phyloP scores from a whole-genome alignment of 1,140 invertebrate genomes.

The Ceratosolen solmsi region DNA sequence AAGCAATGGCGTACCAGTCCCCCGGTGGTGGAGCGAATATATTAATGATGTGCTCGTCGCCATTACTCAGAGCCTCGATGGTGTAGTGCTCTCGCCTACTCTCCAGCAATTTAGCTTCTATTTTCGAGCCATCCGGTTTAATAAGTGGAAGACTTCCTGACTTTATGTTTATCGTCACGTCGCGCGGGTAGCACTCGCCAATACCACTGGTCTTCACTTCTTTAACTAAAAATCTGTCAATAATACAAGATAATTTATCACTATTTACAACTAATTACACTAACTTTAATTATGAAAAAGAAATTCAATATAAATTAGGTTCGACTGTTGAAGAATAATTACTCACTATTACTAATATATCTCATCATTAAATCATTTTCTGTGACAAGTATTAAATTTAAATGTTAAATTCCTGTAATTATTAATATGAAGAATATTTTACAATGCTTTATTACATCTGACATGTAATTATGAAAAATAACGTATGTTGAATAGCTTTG shows the following conservation, averaged over 20 bases:
- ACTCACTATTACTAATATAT: no score
- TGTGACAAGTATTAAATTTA: no score
- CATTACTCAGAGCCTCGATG: constrained; percentile 73
- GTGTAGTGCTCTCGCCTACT: constrained; percentile 67
- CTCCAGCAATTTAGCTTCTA: constrained; percentile 78
- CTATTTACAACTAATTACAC: no score
- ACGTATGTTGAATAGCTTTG: no score
- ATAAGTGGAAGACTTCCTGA: constrained; percentile 85
- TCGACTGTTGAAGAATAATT: no score
- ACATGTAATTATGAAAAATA: no score
- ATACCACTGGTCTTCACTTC: constrained; percentile 68
- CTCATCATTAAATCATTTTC: no score
- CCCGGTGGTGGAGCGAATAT: constrained; percentile 80
- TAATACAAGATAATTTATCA: neutral
- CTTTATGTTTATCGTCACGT: constrained; percentile 79
- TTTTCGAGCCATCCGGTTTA: constrained; percentile 82
- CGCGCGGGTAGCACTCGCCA: constrained; percentile 74
- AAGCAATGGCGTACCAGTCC: constrained; percentile 86
- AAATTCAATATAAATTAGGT: no score
- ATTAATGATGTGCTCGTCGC: constrained; percentile 72
- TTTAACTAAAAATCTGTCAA: constrained; percentile 64
- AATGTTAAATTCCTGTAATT: no score
- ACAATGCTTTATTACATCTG: no score
- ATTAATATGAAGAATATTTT: no score
- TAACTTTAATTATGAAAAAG: no score